phyloP scores from a whole-genome alignment of 2,797 vertebrate genomes.

The Sebastes itinus region DNA sequence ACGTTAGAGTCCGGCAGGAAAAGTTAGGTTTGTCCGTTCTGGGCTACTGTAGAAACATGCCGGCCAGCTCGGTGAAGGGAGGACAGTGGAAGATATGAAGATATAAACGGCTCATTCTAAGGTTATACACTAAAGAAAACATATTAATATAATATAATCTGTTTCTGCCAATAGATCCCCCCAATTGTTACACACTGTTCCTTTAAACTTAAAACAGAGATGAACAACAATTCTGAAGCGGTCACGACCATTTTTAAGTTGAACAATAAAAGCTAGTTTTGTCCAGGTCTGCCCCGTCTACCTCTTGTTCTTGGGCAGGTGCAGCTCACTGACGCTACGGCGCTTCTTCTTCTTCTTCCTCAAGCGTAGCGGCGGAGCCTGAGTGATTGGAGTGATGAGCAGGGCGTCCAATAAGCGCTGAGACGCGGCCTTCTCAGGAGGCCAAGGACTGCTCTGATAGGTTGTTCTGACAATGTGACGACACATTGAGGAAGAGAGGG shows the following conservation, averaged over 20 bases:
- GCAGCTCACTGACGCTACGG: constrained; percentile 68
- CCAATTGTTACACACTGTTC: too few species aligned
- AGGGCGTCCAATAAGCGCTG: constrained; percentile 82
- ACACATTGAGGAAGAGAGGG: not conserved
- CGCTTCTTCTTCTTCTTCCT: constrained; percentile 65
- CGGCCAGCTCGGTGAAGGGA: too few species aligned
- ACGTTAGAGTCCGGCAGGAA: too few species aligned
- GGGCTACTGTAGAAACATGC: too few species aligned
- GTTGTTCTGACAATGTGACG: constrained; percentile 50
- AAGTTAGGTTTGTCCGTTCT: too few species aligned
- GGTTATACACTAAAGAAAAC: too few species aligned
- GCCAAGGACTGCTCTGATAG: constrained; percentile 57
- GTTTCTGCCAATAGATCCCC: too few species aligned
- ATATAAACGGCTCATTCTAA: too few species aligned
- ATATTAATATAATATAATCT: too few species aligned
- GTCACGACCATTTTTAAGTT: not conserved
- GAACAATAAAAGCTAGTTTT: not conserved
- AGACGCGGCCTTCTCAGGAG: constrained; percentile 65
- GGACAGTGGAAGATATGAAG: too few species aligned
- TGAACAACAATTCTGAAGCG: not conserved
- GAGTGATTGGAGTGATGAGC: constrained; percentile 79
- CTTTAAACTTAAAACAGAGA: not conserved
- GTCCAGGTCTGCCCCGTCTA: constrained; percentile 43
- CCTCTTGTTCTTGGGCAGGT: constrained; percentile 70
- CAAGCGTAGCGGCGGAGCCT: constrained; percentile 60